Percentiles rank a stretch among this genome's conserved stretches.
Conservation (phyloP, 2,797 vertebrate species). For the Petrocephalus schoutedeni region DNA sequence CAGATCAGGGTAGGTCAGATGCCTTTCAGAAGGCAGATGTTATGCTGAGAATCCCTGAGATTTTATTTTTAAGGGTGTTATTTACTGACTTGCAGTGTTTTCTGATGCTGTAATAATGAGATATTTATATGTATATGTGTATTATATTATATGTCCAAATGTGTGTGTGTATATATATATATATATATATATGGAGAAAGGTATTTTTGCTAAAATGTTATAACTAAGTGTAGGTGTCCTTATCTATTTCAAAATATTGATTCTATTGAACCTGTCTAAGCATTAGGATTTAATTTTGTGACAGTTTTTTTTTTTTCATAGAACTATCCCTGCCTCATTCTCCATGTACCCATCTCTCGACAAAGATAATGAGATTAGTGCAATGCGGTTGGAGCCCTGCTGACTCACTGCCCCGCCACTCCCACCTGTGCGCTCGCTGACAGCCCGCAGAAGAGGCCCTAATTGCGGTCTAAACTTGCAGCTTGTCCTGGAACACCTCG, state of each 20-base stretch:
- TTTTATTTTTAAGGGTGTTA: not conserved
- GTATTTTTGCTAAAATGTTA: not conserved
- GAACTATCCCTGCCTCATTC: not conserved
- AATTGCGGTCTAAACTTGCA: not conserved
- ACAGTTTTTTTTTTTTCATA: not conserved
- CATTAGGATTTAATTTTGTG: not conserved
- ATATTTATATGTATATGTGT: too few species aligned
- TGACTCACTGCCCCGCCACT: not conserved
- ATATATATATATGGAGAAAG: too few species aligned
- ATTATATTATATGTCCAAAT: too few species aligned
- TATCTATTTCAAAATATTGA: not conserved
- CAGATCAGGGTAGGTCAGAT: not conserved
- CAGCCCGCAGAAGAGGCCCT: not conserved
- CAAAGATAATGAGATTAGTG: conserved; percentile 24
- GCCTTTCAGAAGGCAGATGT: not conserved
- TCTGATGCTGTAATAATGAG: not conserved
- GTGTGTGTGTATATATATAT: not conserved
- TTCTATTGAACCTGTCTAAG: not conserved
- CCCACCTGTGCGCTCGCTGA: conserved; percentile 4
- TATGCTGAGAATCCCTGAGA: not conserved
- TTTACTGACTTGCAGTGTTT: not conserved
- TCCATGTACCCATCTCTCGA: not conserved
- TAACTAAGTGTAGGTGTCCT: not conserved
- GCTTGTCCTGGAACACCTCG: not conserved
- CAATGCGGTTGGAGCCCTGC: conserved; percentile 25